A percentile compares a stretch with the other conserved stretches of the same genome.
phyloP scores from a whole-genome alignment of 2,113 vertebrate genomes.

The Hippocampus barbouri region DNA sequence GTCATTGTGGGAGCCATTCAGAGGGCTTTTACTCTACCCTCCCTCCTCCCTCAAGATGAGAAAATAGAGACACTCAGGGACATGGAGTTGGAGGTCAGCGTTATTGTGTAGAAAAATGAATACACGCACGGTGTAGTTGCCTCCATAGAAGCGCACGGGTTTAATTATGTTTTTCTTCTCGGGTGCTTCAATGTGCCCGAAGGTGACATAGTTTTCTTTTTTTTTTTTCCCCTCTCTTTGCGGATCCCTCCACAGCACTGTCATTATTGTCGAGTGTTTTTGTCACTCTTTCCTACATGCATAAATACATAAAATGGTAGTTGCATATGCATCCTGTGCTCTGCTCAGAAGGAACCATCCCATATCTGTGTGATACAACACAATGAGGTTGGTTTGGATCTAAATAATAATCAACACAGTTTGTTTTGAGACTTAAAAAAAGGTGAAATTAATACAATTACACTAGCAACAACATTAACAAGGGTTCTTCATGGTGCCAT shows the following conservation, averaged over 20 bases:
- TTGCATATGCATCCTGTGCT: neutral
- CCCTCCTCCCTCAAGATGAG: conserved; percentile 31
- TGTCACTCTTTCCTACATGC: conserved; percentile 1
- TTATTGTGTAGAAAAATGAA: conserved; percentile 55
- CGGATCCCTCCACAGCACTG: conserved; percentile 12
- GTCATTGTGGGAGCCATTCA: conserved; percentile 31
- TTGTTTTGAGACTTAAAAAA: neutral
- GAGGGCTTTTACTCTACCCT: conserved; percentile 31
- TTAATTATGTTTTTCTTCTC: conserved; percentile 23
- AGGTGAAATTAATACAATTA: neutral
- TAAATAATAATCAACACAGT: neutral
- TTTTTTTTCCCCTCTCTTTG: conserved; percentile 1
- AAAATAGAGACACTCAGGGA: conserved; percentile 45
- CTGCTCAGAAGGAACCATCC: neutral
- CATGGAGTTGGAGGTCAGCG: conserved; percentile 40
- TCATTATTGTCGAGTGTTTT: conserved; percentile 15
- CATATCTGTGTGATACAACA: neutral
- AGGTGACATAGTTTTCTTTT: conserved; percentile 10
- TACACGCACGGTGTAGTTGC: conserved; percentile 30
- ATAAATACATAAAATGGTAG: neutral
- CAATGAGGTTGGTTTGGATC: neutral
- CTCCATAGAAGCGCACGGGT: conserved; percentile 15
- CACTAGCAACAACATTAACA: neutral
- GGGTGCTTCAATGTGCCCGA: conserved; percentile 17
- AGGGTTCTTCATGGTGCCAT: neutral